A percentile compares a stretch with the other conserved stretches of the same genome.
Conservation (phyloP, 1,140 invertebrate species). For the Plectus sambesii region DNA sequence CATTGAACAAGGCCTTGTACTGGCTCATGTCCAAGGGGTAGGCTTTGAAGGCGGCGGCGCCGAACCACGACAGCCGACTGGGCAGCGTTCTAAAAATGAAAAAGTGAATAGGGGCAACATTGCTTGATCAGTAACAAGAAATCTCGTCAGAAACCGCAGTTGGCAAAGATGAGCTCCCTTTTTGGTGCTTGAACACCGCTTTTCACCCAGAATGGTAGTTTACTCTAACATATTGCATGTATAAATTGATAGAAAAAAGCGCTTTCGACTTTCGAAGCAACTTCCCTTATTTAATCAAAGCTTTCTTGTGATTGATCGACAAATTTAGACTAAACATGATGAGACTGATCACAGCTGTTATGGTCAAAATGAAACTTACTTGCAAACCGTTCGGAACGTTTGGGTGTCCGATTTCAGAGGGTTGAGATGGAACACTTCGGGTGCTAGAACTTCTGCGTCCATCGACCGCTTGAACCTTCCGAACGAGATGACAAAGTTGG, state of each 20-base stretch:
- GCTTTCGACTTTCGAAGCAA: too few species aligned
- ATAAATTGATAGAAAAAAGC: too few species aligned
- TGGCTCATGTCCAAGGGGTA: slow-evolving; percentile 98
- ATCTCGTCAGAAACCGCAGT: too few species aligned
- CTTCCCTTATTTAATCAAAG: too few species aligned
- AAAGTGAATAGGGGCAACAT: too few species aligned
- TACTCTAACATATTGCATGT: too few species aligned
- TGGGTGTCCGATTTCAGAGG: slow-evolving; percentile 73
- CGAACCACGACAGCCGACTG: slow-evolving; percentile 69
- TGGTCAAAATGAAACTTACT: slow-evolving; percentile 41
- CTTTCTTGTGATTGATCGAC: too few species aligned
- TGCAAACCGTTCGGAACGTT: slow-evolving; percentile 60
- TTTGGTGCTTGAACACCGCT: too few species aligned
- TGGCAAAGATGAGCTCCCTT: too few species aligned
- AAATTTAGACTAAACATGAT: too few species aligned
- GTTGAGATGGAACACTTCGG: slow-evolving; percentile 91
- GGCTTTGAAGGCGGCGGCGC: slow-evolving; percentile 81
- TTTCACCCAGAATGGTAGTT: too few species aligned
- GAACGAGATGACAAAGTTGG: slow-evolving; percentile 78
- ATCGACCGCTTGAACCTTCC: slow-evolving; percentile 77
- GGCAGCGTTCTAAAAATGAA: slow-evolving; percentile 57
- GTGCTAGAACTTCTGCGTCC: slow-evolving; percentile 63
- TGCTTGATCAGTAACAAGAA: too few species aligned
- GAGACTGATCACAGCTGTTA: slow-evolving; percentile 43
- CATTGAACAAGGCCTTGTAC: slow-evolving; percentile 72